Conservation (phyloP, 2,888 invertebrate genomes). For the Chironomus riparius region DNA sequence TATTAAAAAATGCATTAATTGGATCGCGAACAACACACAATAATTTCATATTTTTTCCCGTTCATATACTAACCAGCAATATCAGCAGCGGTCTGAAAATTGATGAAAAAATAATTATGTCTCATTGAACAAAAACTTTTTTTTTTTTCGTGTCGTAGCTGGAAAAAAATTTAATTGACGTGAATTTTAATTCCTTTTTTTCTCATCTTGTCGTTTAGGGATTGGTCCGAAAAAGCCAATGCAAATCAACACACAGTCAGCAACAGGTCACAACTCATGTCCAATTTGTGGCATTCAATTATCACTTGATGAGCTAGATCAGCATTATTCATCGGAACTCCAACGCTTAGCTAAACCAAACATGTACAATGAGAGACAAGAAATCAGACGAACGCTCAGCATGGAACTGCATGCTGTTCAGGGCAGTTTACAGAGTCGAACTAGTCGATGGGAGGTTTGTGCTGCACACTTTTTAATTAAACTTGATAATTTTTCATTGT, state of each 20-base stretch:
- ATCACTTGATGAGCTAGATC: constrained; percentile 55
- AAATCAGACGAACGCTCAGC: constrained; percentile 37
- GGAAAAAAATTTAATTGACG: constrained; percentile 6
- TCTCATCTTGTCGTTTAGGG: constrained; percentile 21
- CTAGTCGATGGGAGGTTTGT: constrained; percentile 57
- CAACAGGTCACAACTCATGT: constrained; percentile 42
- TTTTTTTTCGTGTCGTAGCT: not conserved
- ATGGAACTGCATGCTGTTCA: constrained; percentile 46
- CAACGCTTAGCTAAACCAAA: constrained; percentile 55
- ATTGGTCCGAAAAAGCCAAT: constrained; percentile 30
- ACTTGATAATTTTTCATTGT: not conserved
- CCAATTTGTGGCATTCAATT: constrained; percentile 62
- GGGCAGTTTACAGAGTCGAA: constrained; percentile 39
- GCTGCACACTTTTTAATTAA: not conserved
- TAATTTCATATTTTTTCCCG: not conserved
- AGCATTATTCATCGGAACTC: constrained; percentile 59
- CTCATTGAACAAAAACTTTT: not conserved
- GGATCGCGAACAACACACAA: not conserved
- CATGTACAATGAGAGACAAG: constrained; percentile 33
- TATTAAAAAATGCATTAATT: constrained; percentile 14
- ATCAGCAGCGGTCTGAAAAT: constrained; percentile 1
- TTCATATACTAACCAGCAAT: not conserved
- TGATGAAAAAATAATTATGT: constrained; percentile 25
- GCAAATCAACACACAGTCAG: constrained; percentile 33
- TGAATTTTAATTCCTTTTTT: constrained; percentile 2